Base-by-base conservation (phyloP, 2,113 vertebrate species). In the Leptobrachium ailaonicum region DNA sequence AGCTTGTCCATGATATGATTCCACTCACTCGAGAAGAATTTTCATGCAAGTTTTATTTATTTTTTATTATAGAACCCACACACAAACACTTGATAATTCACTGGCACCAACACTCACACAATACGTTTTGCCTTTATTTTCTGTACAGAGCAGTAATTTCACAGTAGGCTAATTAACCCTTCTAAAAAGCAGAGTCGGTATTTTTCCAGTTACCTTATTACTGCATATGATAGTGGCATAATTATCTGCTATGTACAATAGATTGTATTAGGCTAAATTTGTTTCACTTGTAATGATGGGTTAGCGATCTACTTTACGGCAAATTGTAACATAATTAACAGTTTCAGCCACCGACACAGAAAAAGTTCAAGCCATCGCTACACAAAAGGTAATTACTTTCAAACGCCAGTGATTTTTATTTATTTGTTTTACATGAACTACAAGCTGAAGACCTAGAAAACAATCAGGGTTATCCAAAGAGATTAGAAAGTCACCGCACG, bases 281-380 rank as follows among this genome's bases (percentile, higher is more conserved):
- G 63, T 68, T 68, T 68, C 41, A 73, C 45, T 58, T 75, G 64
- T 75, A 81, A 68, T 75, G 20, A 75, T 50, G 54, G 64, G 79
- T 81, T 75, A 81, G 64, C 68, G 56, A 69, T 42, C 53, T 58
- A 58, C 60, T 66, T 41, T 67, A 81, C 67, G 74, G 64, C 56
- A 81, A 60, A 47, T 60, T 80, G 53, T 60, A 75, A 62, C 66
- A 45, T 81, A 74, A 81, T 81, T 81, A 81, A 81, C 79, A 81
- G 72, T 74, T 75, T 81, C 66, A 78, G 54, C 4, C 42, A 67
- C 53, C 74, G n/a, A 74, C 53, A 62, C 44, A 40, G 73, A 62
- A 68, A 41, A 80, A 67, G 78, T 73, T 80, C 70, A 80, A 44
- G 70, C 45, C 73, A 44, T 56, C 78, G 73, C 6, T 79, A 45